Evolutionary conservation across 2,113 vertebrate genomes (phyloP).

Genomic region (Meles meles): DNA sequence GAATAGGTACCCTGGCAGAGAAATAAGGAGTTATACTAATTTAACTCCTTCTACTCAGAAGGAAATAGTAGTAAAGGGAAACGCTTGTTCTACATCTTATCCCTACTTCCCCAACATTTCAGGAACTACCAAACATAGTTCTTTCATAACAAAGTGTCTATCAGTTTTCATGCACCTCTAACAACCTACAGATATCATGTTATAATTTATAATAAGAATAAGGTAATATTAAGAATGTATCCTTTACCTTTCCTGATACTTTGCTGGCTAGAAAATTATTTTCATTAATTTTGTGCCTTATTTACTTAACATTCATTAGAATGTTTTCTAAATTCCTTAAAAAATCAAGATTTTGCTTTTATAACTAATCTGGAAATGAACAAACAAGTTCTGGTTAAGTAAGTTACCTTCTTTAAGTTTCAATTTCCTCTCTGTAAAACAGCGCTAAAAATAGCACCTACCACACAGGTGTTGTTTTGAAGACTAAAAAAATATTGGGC

Average conservation of each 20-base stretch:
- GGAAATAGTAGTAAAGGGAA: neutral
- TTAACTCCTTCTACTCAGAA: neutral
- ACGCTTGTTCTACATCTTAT: neutral
- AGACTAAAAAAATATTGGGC: neutral
- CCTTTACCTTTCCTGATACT: neutral
- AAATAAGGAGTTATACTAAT: neutral
- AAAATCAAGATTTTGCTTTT: neutral
- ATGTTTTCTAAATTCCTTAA: neutral
- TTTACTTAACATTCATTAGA: neutral
- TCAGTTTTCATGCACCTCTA: neutral
- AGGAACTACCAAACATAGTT: neutral
- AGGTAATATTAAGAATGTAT: neutral
- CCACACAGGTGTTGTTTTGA: neutral
- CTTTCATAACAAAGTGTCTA: neutral
- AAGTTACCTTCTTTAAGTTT: neutral
- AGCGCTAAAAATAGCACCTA: neutral
- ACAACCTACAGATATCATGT: neutral
- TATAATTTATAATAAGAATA: neutral
- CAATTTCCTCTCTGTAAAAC: neutral
- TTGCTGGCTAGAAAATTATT: neutral
- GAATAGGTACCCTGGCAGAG: neutral
- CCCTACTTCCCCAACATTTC: neutral
- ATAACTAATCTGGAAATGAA: neutral
- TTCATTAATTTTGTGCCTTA: neutral
- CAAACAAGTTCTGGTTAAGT: conserved; percentile 2